Conservation (phyloP, 2,888 invertebrate species). For the Bimastos eiseni region DNA sequence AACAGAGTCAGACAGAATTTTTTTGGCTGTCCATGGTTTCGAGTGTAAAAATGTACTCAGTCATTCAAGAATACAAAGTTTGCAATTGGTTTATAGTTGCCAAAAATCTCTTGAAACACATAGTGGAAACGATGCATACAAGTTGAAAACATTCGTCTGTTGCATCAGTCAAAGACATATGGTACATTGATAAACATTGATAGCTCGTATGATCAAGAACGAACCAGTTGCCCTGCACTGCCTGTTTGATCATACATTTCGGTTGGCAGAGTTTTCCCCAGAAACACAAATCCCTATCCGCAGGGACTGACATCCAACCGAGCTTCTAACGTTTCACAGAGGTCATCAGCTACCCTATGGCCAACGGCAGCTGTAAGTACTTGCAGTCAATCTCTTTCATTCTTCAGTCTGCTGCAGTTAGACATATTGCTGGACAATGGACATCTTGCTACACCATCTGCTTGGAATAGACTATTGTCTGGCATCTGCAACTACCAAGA, state of each 20-base stretch:
- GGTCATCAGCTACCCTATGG: no score
- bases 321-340: no score
- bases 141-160: conserved; percentile 13
- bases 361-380: no score
- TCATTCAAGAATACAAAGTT: neutral
- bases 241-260: neutral
- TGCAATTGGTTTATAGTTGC: neutral
- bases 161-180: neutral
- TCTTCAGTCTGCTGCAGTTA: no score
- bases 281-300: no score
- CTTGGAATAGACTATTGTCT: no score
- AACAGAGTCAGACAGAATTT: neutral
- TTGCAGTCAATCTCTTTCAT: no score
- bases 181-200: neutral
- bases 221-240: neutral
- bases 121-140: no score
- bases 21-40: neutral
- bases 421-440: no score
- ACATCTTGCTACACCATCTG: no score
- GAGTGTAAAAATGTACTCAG: neutral
- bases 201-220: neutral
- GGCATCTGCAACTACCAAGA: no score
- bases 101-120: neutral
- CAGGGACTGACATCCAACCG: no score
- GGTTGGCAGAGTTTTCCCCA: neutral